Base-by-base conservation (phyloP, 2,113 vertebrate species). In the Indicator maculatus region DNA sequence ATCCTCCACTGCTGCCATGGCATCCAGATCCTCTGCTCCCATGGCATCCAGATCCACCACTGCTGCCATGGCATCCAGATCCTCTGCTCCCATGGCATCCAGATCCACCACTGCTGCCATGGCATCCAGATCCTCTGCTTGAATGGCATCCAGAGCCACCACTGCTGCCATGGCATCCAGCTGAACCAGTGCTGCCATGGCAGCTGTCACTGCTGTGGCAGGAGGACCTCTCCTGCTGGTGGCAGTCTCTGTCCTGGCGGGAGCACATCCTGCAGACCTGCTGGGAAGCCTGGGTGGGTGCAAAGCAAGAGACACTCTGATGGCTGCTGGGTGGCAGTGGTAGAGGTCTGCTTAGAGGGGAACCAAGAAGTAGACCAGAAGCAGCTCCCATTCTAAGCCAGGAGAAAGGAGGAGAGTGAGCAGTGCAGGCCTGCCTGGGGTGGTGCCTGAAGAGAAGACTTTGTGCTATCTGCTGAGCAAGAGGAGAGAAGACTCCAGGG, bases 251-350 rank as follows among this genome's bases (percentile, higher is more conserved):
- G 65, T 95, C 96, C 67, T 96, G 94, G 14, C 4, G 64, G 85
- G 91, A 96, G 55, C 89, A 93, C 95, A 96, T 96, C 83, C 53
- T 18, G 53, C 31, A 30, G 64, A 88, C 64, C 94, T 94, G 69
- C 10, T 9, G 45, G 94, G 56, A 63, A 73, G 66, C 53, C 31
- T 8, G 50, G 74, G 61, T 8, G 15, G 15, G 21, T 24, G 55
- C 61, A n/a, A 53, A 70, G 41, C 23, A 33, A 58, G 70, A 50
- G 45, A 58, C 15, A 10, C 21, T 15, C 56, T 30, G 14, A 23
- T 5, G 63, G 11, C 50, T 45, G 50, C 30, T 69, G 70, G 55
- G 45, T 10, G 20, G 11, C 41, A 60, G 58, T 8, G 16, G 16
- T 0, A 55, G 18, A 6, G 33, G 6, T 41, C 26, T 28, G 12